Percentiles rank a stretch among this genome's conserved stretches.
phyloP scores from a whole-genome alignment of 2,888 invertebrate genomes.

The Heliconius cydno region DNA sequence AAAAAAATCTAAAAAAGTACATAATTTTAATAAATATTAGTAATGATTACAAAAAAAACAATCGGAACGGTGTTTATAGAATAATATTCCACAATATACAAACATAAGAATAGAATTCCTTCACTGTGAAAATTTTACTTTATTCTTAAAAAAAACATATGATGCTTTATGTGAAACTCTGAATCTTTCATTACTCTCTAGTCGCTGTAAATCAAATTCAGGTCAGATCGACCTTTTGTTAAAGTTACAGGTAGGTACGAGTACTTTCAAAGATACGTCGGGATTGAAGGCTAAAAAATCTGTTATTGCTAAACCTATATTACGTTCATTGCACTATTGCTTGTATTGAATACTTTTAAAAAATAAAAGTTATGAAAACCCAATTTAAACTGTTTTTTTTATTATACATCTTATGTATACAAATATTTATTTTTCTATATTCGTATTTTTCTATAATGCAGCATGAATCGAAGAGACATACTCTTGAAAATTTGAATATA shows the following conservation, averaged over 20 bases:
- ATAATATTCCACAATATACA: neutral
- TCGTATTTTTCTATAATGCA: no score
- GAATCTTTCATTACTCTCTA: slow-evolving; percentile 19
- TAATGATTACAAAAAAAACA: no score
- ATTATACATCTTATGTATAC: no score
- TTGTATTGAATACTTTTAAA: neutral
- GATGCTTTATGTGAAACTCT: neutral
- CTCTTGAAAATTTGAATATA: no score
- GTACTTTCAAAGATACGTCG: slow-evolving; percentile 9
- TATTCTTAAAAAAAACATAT: neutral
- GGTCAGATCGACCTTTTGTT: slow-evolving; percentile 20
- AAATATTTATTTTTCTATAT: no score
- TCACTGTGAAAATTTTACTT: neutral
- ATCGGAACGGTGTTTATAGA: no score
- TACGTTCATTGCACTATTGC: neutral
- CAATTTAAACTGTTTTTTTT: no score
- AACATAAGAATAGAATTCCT: neutral
- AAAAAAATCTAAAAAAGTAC: no score
- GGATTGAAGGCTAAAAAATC: neutral
- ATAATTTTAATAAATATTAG: no score
- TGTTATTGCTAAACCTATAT: slow-evolving; percentile 10
- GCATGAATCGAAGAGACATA: no score
- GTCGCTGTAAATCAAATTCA: slow-evolving; percentile 14
- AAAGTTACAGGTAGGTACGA: slow-evolving; percentile 9
- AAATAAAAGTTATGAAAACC: no score